Evolutionary conservation across 2,113 vertebrate genomes (phyloP).

Genomic region (Campylomormyrus tamandua): DNA sequence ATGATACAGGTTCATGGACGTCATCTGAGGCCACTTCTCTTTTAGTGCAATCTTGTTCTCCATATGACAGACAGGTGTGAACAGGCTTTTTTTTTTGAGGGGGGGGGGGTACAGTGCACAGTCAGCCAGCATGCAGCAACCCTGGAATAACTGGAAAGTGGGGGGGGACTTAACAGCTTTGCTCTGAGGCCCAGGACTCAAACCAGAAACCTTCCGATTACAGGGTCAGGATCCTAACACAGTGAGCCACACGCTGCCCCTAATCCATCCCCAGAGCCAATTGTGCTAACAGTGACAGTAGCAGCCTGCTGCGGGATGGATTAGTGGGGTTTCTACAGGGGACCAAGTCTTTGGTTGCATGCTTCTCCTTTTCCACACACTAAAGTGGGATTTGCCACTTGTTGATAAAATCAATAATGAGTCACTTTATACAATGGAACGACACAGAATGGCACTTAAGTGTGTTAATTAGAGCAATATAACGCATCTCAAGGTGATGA

Average conservation of each 20-base stretch:
- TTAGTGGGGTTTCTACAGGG: background rate
- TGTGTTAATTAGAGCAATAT: background rate
- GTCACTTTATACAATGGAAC: background rate
- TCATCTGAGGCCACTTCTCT: background rate
- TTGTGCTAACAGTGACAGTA: background rate
- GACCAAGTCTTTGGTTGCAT: too few species aligned
- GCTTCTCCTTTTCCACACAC: background rate
- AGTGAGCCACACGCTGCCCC: background rate
- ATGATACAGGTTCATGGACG: background rate
- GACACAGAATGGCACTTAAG: background rate
- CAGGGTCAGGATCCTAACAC: background rate
- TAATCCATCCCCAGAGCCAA: background rate
- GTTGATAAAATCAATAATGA: background rate
- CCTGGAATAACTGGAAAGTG: background rate
- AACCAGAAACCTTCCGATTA: background rate
- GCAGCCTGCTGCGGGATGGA: background rate
- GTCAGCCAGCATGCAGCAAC: background rate
- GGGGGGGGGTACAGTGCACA: background rate
- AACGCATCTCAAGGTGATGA: background rate
- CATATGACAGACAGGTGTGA: background rate
- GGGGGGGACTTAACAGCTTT: background rate
- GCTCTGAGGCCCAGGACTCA: background rate
- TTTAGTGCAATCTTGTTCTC: background rate
- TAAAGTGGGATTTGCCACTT: background rate
- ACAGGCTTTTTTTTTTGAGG: background rate